Evolutionary conservation across 1,140 invertebrate genomes (phyloP), one percentile per base, ranked within the genome.

Genomic region (Anastrepha ludens): DNA sequence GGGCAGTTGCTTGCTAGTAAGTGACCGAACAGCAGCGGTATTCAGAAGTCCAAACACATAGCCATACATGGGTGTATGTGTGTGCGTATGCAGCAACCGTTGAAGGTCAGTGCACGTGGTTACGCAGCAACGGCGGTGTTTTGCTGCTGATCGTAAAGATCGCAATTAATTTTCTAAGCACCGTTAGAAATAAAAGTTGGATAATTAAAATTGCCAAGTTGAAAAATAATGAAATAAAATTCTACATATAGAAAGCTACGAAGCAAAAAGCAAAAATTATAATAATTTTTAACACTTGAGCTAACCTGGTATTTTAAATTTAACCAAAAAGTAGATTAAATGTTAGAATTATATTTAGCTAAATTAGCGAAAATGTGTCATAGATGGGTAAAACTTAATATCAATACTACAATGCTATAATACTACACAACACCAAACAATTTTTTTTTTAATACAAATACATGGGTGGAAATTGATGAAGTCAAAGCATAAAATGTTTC

Each of bases 121-220:
- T 64, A 15, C n/a, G 62, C 62, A 20, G 62, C n/a, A 64, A 17
- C 62, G n/a, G 5, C 29, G 20, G 29, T 29, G 29, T 29, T 2
- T 39, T n/a, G 29, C 64, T 67, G 29, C 29, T 67, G 64, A 67
- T 67, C 64, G 64, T 67, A 67, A 67, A 67, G 64, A 67, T 29
- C 64, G 29, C 64, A 67, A 29, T 64, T 67, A 67, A 67, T 29
- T 67, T 67, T 67, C 29, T 67, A 13, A 39, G n/a, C n/a, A 67
- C 64, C 64, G 64, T 67, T 67, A 67, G 64, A 67, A 67, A 67
- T 67, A 67, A 67, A 67, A 67, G 29, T 67, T 11, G n/a, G 62
- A 64, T 29, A 29, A 0, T 29, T 29, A 29, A 29, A 29, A 29
- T 64, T 64, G 5, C 4, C n/a, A 64, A 64, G 62, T 64, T 64